phyloP scores from a whole-genome alignment of 2,797 vertebrate species.

The Salarias fasciatus region DNA sequence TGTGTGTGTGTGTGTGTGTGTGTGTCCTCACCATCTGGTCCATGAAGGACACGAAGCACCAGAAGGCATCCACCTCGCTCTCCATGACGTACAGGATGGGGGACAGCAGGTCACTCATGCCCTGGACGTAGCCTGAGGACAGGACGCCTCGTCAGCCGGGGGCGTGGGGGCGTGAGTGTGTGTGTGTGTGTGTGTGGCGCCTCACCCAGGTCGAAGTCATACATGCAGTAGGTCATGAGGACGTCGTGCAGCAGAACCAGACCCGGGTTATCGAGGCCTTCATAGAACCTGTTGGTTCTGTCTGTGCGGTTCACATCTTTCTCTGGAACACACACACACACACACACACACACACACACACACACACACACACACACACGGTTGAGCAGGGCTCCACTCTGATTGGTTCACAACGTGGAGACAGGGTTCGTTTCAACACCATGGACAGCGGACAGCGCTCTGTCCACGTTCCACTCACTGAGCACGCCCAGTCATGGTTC shows the following conservation, averaged over 20 bases:
- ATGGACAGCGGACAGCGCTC: too few species aligned
- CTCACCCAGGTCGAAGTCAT: slow-evolving; percentile 96
- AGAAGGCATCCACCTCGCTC: slow-evolving; percentile 97
- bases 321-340: slow-evolving; percentile 76
- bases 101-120: slow-evolving; percentile 97
- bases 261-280: slow-evolving; percentile 94
- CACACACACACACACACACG: too few species aligned
- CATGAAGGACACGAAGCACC: slow-evolving; percentile 97
- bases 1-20: too few species aligned
- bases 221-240: slow-evolving; percentile 99
- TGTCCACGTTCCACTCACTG: too few species aligned
- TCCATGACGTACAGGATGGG: slow-evolving; percentile 95
- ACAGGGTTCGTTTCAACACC: too few species aligned
- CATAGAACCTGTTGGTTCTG: slow-evolving; percentile 94
- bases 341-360: too few species aligned
- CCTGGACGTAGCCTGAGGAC: slow-evolving; percentile 92
- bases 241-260: slow-evolving; percentile 95
- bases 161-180: rapidly evolving
- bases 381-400: too few species aligned
- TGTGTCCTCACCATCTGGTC: slow-evolving; percentile 90
- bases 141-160: not conserved
- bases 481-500: too few species aligned
- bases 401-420: too few species aligned
- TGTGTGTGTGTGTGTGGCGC: not conserved
- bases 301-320: slow-evolving; percentile 98